These are phyloP conservation scores for Syndactyla subalaris DNA, from an alignment of 2,797 vertebrate genomes.

Conservation along the genomic window DNA sequence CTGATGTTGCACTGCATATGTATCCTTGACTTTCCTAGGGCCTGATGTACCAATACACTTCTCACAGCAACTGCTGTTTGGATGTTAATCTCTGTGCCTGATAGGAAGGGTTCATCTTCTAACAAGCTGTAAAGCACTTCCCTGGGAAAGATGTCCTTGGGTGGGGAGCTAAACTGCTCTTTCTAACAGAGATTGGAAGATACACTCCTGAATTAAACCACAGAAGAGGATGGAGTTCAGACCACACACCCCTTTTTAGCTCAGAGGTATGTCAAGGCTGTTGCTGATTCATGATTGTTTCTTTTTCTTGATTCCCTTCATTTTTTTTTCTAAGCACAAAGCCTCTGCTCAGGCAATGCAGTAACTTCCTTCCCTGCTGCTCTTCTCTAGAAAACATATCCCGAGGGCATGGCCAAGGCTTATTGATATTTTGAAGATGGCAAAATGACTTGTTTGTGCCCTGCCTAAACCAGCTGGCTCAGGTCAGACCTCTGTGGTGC, in stretches of 20 bases:
- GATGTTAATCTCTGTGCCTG: not conserved
- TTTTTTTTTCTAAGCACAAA: not conserved
- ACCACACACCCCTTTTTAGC: not conserved
- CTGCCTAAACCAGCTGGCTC: not conserved
- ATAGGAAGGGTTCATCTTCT: not conserved
- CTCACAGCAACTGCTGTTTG: not conserved
- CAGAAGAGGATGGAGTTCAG: not conserved
- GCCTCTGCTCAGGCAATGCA: not conserved
- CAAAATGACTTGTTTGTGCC: not conserved
- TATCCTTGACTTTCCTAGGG: conserved; percentile 35
- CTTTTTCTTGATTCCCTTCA: not conserved
- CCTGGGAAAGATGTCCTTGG: not conserved
- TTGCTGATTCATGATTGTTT: not conserved
- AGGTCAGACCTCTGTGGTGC: not conserved
- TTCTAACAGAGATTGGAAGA: not conserved
- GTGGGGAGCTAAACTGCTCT: not conserved
- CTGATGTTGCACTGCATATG: conserved; percentile 49
- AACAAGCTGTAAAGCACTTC: not conserved
- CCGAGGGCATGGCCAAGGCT: not conserved
- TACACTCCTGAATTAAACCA: not conserved
- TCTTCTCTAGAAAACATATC: not conserved
- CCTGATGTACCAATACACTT: not conserved
- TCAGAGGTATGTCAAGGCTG: not conserved
- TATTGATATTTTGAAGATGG: not conserved
- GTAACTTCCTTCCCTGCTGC: not conserved